Evolutionary conservation across 2,797 vertebrate species (phyloP).

Genomic region (Karalla daura): DNA sequence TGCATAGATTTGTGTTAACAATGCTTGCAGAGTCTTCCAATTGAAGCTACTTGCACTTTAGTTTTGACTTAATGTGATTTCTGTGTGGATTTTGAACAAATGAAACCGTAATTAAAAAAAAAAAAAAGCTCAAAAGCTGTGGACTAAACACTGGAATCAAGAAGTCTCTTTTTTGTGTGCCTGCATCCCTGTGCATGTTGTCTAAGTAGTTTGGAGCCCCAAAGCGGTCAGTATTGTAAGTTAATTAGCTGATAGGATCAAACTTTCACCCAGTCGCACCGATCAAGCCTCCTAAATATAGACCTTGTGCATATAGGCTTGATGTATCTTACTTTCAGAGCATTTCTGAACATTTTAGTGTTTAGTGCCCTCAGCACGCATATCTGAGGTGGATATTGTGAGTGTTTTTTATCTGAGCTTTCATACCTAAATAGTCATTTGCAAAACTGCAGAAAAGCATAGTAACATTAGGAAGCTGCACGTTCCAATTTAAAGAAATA

Average conservation of each 20-base stretch:
- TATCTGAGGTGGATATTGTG: no score
- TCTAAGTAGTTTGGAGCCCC: constrained; percentile 15
- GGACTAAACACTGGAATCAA: constrained; percentile 64
- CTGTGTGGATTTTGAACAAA: constrained; percentile 2
- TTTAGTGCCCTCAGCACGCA: no score
- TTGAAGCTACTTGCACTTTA: constrained; percentile 7
- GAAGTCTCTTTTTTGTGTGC: constrained; percentile 23
- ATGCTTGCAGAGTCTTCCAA: constrained; percentile 21
- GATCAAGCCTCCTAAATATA: no score
- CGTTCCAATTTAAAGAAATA: no score
- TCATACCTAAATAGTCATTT: no score
- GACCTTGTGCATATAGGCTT: no score
- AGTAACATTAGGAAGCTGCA: no score
- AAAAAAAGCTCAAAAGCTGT: not conserved
- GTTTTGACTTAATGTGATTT: not conserved
- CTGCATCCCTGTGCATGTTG: constrained; percentile 39
- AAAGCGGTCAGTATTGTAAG: constrained; percentile 5
- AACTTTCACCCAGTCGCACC: no score
- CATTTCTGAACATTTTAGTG: no score
- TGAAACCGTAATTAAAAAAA: not conserved
- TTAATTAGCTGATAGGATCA: not conserved
- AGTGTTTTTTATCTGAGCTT: no score
- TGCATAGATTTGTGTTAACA: constrained; percentile 4
- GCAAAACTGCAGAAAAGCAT: no score
- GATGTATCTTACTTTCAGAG: no score